Conservation (phyloP, 2,797 vertebrate genomes). For the Enteromius anoplus region DNA sequence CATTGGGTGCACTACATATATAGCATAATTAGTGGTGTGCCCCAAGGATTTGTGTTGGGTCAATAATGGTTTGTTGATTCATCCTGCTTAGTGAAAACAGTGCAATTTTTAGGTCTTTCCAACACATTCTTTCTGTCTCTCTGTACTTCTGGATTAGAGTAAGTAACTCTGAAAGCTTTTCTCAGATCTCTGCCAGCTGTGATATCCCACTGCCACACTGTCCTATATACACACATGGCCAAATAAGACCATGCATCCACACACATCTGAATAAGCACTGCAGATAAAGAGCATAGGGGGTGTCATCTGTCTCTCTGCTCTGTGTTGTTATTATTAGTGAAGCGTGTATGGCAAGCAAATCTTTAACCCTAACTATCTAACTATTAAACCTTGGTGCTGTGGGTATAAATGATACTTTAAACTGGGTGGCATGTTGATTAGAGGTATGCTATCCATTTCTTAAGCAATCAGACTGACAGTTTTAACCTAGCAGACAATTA, state of each 20-base stretch:
- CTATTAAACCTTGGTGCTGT: neutral
- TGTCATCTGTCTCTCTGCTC: conserved; percentile 26
- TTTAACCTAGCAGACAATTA: neutral
- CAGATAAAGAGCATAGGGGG: conserved; percentile 19
- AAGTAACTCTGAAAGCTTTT: conserved; percentile 57
- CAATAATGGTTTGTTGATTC: conserved; percentile 75
- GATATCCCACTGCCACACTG: conserved; percentile 55
- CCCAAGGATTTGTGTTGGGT: conserved; percentile 63
- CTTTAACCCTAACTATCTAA: conserved; percentile 10
- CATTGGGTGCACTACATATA: neutral
- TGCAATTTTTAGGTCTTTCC: conserved; percentile 27
- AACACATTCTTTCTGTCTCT: conserved; percentile 41
- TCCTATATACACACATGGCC: conserved; percentile 42
- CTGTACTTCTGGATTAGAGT: conserved; percentile 27
- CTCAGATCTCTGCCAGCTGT: conserved; percentile 63
- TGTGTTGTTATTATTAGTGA: conserved; percentile 21
- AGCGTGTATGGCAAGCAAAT: neutral
- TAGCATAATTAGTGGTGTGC: conserved; percentile 32
- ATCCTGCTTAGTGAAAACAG: conserved; percentile 56
- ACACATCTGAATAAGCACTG: conserved; percentile 60
- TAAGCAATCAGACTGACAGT: too few relatives aligned
- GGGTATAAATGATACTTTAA: neutral
- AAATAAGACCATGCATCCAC: conserved; percentile 42
- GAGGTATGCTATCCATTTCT: neutral
- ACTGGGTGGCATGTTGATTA: neutral